Evolutionary conservation across 1,140 invertebrate genomes (phyloP), one percentile per base, ranked within the genome.

Genomic region (Brachionus rubens): DNA sequence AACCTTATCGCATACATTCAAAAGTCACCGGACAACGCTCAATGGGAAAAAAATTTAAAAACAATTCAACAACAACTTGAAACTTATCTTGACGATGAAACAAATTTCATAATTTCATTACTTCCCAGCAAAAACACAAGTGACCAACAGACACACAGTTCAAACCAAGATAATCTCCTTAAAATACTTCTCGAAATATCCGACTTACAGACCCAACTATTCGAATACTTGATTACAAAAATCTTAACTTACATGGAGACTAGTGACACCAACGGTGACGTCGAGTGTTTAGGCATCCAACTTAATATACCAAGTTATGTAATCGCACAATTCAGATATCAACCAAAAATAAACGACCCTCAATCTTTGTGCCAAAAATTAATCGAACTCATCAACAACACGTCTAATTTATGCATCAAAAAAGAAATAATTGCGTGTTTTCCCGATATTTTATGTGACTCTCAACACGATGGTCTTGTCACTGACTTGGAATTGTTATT

Each of bases 371-470:
- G 68, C 21, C 43, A 72, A 24, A 72, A 72, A 41, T 16, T 72
- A 21, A 40, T 72, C 14, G 43, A 72, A n/a, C 46, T 72, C 3
- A 54, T 72, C 1, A 50, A 48, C n/a, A 50, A 26, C 24, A 50
- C 36, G 3, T 26, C 28, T 33, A 40, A 33, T 50, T 40, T 52
- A 33, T 10, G 0, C 19, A 48, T 72, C 2, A 48, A 54, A 72
- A 72, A 72, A 50, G 68, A 72, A 40, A 72, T 72, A 16, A 54
- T 72, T 5, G 30, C 30, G 12, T 72, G 68, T 33, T 54, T 72
- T 48, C 68, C 68, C 19, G 68, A 72, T 28, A 72, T 72, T 21
- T 41, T 72, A 7, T 50, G 68, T 26, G 68, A 72, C 6, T 28
- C 43, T 7, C 30, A 72, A 12, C 68, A 48, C 4, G 46, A 48